Evolutionary conservation across 2,797 vertebrate species (phyloP), one percentile per base, ranked within the genome.

Genomic region (Setipinna tenuifilis): DNA sequence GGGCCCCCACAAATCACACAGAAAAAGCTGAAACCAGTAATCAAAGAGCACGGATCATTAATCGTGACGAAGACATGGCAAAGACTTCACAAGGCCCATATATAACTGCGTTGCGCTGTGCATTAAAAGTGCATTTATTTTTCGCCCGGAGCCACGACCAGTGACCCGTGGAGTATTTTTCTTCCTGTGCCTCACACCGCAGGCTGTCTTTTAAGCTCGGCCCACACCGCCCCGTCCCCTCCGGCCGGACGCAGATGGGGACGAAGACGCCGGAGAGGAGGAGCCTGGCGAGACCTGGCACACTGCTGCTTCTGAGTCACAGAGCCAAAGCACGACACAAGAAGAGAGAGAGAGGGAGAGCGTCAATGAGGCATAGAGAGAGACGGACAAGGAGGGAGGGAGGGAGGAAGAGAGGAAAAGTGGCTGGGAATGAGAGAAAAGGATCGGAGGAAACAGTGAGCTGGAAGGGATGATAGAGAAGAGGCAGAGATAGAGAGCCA

Each of bases 191-290:
- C 68, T 78, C 71, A n/a, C 71, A 2, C 2, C 5, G 71, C 50
- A 54, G 65, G 28, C 65, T 35, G 65, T 71, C 65, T 35, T n/a
- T n/a, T 71, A 12, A 28, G 2, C 65, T 31, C 28, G 28, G 65
- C 54, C 81, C 83, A 48, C 12, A 61, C 61, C 61, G 83, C 81
- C 81, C 81, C 71, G 58, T 54, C 71, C 81, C 68, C 82, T 84
- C 44, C 58, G 50, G 83, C 71, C 35, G 41, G 62, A 35, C 83
- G 35, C 83, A 87, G 85, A 86, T 89, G 86, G 84, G 68, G 28
- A 31, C 31, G 25, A 6, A 82, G 28, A 57, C 58, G n/a, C 54
- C 75, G 75, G 57, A 9, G 54, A 25, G 75, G 57, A 59, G 46
- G 21, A 81, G 71, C 59, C n/a, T 85, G 75, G 48, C 25, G 58